phyloP scores from a whole-genome alignment of 2,888 invertebrate genomes.

The Clanis bilineata region DNA sequence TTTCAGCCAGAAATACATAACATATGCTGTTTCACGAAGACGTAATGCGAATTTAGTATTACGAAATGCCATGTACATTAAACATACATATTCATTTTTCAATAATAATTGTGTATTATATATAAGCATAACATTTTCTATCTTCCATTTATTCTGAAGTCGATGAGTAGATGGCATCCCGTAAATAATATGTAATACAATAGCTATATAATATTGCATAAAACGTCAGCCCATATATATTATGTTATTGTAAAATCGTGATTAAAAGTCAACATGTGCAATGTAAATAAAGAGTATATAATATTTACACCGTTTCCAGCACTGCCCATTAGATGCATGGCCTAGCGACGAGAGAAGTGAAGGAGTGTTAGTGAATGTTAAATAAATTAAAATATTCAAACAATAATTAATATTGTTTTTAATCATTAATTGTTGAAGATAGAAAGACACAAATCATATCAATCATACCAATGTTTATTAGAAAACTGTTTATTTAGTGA shows the following conservation, averaged over 20 bases:
- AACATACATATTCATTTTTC: background rate
- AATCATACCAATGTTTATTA: background rate
- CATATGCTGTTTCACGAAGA: background rate
- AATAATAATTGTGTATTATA: no score
- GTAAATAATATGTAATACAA: background rate
- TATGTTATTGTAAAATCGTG: conserved; percentile 41
- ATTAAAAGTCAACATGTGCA: conserved; percentile 70
- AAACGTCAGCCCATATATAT: conserved; percentile 24
- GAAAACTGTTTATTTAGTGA: no score
- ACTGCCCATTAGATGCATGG: conserved; percentile 96
- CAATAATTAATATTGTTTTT: background rate
- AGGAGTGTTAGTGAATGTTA: conserved; percentile 63
- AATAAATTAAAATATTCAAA: conserved; percentile 6
- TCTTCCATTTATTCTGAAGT: background rate
- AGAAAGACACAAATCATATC: conserved; percentile 5
- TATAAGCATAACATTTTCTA: background rate
- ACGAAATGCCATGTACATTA: background rate
- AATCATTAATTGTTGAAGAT: background rate
- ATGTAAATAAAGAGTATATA: conserved; percentile 65
- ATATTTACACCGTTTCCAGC: conserved; percentile 95
- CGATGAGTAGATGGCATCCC: background rate
- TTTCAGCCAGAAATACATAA: conserved; percentile 1
- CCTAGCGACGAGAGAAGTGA: conserved; percentile 84
- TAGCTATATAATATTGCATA: conserved; percentile 18
- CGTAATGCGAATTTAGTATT: background rate